Percentiles rank a stretch among this genome's conserved stretches.
phyloP scores from a whole-genome alignment of 2,888 invertebrate species.

The Drosophila ezoana region DNA sequence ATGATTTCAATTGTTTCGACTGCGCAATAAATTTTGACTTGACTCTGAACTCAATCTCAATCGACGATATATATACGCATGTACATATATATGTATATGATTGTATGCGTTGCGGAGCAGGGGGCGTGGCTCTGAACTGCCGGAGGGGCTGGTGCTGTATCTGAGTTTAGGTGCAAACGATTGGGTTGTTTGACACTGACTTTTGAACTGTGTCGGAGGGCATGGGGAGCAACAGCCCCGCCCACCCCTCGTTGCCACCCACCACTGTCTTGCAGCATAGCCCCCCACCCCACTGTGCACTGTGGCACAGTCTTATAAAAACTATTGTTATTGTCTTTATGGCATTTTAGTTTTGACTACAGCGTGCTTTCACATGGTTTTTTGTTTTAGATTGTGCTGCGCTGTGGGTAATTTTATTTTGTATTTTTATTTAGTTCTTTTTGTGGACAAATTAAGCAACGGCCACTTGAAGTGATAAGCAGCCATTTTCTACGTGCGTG shows the following conservation, averaged over 20 bases:
- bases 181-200: conserved; percentile 35
- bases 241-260: background rate
- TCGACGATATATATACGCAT: conserved; percentile 6
- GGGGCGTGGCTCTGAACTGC: background rate
- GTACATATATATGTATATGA: background rate
- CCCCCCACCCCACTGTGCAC: background rate
- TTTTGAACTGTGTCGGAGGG: conserved; percentile 15
- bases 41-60: conserved; percentile 40
- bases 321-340: conserved; percentile 20
- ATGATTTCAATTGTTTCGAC: conserved; percentile 43
- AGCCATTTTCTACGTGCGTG: conserved; percentile 55
- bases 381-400: conserved; percentile 27
- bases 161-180: conserved; percentile 40
- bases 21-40: conserved; percentile 57
- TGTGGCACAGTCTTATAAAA: conserved; percentile 13
- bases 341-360: conserved; percentile 14
- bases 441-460: conserved; percentile 53
- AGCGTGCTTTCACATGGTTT: conserved; percentile 9
- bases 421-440: conserved; percentile 18
- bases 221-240: background rate
- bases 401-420: conserved; percentile 23
- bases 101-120: background rate
- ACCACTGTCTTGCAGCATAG: background rate
- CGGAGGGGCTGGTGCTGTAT: background rate
- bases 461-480: conserved; percentile 72